phyloP scores from a whole-genome alignment of 2,113 vertebrate genomes.

The Andinoacara biseriatus region DNA sequence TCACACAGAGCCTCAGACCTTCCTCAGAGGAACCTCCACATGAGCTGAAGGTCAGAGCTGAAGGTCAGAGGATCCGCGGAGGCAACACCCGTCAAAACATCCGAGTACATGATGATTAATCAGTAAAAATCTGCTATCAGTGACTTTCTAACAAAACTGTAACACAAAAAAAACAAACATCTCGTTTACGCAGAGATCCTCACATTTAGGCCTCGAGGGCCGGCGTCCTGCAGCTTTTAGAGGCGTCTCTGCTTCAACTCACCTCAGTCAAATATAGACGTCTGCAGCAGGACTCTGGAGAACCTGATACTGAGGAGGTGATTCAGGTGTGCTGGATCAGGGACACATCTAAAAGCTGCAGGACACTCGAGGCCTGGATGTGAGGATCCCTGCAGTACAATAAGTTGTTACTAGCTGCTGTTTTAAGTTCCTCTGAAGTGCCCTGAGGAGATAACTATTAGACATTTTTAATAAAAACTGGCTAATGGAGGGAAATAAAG shows the following conservation, averaged over 20 bases:
- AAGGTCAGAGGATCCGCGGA: conserved; percentile 89
- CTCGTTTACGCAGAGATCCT: not conserved
- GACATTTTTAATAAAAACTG: not conserved
- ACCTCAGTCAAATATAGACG: too few species aligned
- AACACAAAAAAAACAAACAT: not conserved
- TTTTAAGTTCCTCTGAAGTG: not conserved
- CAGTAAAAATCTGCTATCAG: conserved; percentile 35
- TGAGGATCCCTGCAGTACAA: not conserved
- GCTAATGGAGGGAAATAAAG: conserved; percentile 25
- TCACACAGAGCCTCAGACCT: too few species aligned
- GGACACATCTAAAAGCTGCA: too few species aligned
- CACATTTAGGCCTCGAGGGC: too few species aligned
- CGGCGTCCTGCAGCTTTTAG: too few species aligned
- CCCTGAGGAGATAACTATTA: not conserved
- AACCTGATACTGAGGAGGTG: too few species aligned
- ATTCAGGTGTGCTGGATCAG: too few species aligned
- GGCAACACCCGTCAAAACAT: conserved; percentile 95
- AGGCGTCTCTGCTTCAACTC: too few species aligned
- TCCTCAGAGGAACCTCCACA: too few species aligned
- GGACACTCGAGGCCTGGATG: too few species aligned
- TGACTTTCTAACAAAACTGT: not conserved
- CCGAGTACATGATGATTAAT: conserved; percentile 90
- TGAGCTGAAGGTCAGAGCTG: too few species aligned
- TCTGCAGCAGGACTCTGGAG: too few species aligned
- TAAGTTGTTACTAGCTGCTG: not conserved